Evolutionary conservation across 1,140 invertebrate species (phyloP).

Genomic region (Parapsyche elsis): DNA sequence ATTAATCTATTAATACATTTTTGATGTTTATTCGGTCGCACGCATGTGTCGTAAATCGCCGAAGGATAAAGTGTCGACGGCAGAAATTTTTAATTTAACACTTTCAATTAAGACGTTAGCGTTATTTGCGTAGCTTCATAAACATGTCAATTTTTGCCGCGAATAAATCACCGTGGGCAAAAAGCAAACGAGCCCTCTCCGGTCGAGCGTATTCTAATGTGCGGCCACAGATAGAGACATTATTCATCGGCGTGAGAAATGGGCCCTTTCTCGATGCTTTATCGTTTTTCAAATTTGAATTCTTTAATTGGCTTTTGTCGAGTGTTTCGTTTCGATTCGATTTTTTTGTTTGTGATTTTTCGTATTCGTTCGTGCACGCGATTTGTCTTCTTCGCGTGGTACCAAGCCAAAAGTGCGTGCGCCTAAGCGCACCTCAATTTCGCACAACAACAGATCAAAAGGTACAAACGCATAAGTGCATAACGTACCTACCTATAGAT

Average conservation of each 20-base stretch:
- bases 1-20: too few species aligned
- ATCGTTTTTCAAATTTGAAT: conserved; percentile 56
- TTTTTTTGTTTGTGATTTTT: neutral
- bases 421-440: neutral
- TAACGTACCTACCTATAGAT: too few species aligned
- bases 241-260: conserved; percentile 52
- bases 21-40: too few species aligned
- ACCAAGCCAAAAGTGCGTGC: neutral
- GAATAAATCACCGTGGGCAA: conserved; percentile 38
- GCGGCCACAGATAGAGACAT: conserved; percentile 51
- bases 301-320: conserved; percentile 53
- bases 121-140: conserved; percentile 51
- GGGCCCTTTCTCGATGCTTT: conserved; percentile 49
- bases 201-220: conserved; percentile 24
- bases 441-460: too few species aligned
- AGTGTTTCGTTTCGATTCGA: neutral
- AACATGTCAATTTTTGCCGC: conserved; percentile 48
- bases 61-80: neutral
- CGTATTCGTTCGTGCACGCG: neutral
- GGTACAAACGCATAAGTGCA: too few species aligned
- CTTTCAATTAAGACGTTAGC: conserved; percentile 54
- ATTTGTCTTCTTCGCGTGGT: neutral
- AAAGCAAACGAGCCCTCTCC: conserved; percentile 28
- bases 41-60: too few species aligned
- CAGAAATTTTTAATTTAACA: neutral